These are phyloP conservation scores for Platycnemis pennipes DNA, from an alignment of 2,888 invertebrate species.

Conservation along the genomic window DNA sequence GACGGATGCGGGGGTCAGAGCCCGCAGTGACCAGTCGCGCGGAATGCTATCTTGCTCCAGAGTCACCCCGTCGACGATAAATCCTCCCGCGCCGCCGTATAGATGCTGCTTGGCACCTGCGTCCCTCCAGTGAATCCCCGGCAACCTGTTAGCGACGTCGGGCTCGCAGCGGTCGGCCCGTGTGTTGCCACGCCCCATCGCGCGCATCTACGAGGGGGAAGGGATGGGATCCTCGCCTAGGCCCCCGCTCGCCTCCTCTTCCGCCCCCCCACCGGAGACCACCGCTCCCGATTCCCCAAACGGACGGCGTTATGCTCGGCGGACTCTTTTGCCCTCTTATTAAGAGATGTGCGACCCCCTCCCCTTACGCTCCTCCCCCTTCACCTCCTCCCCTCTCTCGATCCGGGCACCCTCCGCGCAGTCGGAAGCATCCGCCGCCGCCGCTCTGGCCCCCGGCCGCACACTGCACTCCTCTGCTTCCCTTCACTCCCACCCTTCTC, in stretches of 20 bases:
- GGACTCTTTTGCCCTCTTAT: neutral
- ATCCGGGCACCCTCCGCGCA: neutral
- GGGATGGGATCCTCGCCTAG: too few relatives aligned
- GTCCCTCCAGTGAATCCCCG: neutral
- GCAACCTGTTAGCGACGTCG: neutral
- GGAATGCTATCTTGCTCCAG: too few relatives aligned
- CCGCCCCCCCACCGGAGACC: neutral
- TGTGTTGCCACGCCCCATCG: neutral
- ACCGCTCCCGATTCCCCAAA: conserved; percentile 13
- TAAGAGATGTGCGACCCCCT: too few relatives aligned
- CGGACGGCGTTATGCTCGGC: conserved; percentile 28
- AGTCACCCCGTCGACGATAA: too few relatives aligned
- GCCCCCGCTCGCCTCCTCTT: neutral
- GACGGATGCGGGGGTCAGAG: too few relatives aligned
- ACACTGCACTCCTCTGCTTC: neutral
- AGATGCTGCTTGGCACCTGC: neutral
- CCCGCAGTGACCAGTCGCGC: too few relatives aligned
- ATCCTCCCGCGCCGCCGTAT: too few relatives aligned
- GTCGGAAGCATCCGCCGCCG: neutral
- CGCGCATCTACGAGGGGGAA: too few relatives aligned
- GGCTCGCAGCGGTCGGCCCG: too few relatives aligned
- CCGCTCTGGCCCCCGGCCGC: neutral
- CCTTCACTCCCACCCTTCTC: neutral
- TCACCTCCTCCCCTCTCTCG: too few relatives aligned
- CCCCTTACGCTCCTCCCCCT: too few relatives aligned